Evolutionary conservation across 1,140 invertebrate species (phyloP), one percentile per base, ranked within the genome.

Genomic region (Zeugodacus cucurbitae): DNA sequence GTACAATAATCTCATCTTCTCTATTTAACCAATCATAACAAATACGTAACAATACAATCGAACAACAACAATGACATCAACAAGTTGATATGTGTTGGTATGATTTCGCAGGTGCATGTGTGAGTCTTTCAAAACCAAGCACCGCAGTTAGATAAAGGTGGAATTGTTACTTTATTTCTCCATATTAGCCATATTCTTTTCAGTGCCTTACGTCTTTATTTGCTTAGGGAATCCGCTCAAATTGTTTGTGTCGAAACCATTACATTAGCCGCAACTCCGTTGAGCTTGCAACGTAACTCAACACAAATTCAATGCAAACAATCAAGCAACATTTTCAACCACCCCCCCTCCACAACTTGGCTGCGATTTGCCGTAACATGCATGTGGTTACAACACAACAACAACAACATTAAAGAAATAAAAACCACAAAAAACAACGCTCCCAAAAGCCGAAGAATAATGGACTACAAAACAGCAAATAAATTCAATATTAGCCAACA

Each of bases 261-360:
- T 29, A 26, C 41, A 82, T 82, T 48, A 82, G 22, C 41, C 41
- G 14, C 41, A 82, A 82, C 74, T 82, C 74, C 74, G 48, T 82
- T 82, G 74, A 82, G 74, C 41, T 48, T 82, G 41, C 22, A 82
- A 48, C 74, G 8, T 82, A 82, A 82, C 74, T 82, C 74, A 26
- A 48, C 22, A 82, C 22, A 82, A 82, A 48, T 82, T 82, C 74
- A 82, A 82, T 82, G n/a, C 74, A 82, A 82, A 82, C 74, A 82
- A 82, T 82, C 74, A 48, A 82, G 48, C 11, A n/a, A 26, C 74
- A 82, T 26, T 82, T 44, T 29, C 34, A 26, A 26, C 41, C 37
- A 11, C 4, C n/a, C 10, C 29, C 11, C 10, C 11, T 1, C 14
- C 26, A 34, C 62, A 32, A 20, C 48, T 20, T 54, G 48, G 2